phyloP scores from a whole-genome alignment of 1,140 invertebrate genomes.

The Batillaria attramentaria region DNA sequence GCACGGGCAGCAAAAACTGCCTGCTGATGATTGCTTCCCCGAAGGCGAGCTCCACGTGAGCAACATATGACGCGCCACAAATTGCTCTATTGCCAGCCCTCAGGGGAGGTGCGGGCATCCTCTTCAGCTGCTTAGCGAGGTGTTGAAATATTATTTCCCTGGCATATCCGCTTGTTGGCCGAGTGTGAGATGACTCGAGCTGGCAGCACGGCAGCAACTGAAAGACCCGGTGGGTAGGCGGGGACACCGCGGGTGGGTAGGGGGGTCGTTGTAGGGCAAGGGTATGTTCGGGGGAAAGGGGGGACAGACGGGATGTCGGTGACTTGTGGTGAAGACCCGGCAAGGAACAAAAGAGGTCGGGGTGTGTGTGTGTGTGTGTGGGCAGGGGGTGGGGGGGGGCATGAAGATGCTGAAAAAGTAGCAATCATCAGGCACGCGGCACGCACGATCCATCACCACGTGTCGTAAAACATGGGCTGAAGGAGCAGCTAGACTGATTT shows the following conservation, averaged over 20 bases:
- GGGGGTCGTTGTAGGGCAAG: too few species aligned
- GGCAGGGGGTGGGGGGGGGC: neutral
- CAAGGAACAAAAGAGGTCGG: too few species aligned
- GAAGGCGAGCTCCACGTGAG: conserved; percentile 4
- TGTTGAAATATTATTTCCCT: conserved; percentile 14
- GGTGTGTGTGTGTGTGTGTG: too few species aligned
- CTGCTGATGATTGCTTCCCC: neutral
- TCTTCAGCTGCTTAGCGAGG: conserved; percentile 12
- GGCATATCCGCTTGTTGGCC: conserved; percentile 8
- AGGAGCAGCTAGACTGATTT: too few species aligned
- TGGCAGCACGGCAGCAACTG: too few species aligned
- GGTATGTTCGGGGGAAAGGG: too few species aligned
- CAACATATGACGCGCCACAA: conserved; percentile 13
- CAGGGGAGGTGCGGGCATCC: neutral
- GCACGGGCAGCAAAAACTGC: neutral
- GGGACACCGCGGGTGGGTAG: too few species aligned
- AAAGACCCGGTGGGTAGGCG: too few species aligned
- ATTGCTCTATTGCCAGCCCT: neutral
- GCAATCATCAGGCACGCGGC: neutral
- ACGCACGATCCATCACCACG: neutral
- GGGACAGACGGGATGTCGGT: too few species aligned
- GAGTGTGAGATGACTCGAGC: neutral
- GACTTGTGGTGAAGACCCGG: too few species aligned
- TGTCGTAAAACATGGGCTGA: conserved; percentile 20
- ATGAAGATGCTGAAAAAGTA: conserved; percentile 8